phyloP scores from a whole-genome alignment of 2,797 vertebrate genomes.

The Oceanodroma leucorhoa region DNA sequence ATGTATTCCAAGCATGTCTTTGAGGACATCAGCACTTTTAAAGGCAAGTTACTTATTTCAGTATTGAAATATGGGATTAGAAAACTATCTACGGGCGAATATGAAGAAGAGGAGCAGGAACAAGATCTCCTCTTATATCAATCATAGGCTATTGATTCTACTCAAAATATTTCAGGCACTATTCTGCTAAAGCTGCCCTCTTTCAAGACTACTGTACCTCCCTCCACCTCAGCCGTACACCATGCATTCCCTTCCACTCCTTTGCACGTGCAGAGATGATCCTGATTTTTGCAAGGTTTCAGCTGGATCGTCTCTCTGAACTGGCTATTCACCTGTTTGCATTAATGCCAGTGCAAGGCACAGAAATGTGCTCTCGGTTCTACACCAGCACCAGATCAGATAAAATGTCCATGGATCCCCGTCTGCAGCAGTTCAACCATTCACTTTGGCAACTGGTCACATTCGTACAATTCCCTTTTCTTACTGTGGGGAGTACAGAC shows the following conservation, averaged over 20 bases:
- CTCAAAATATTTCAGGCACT: background rate
- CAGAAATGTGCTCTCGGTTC: fast-evolving
- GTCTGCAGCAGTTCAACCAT: background rate
- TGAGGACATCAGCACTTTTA: background rate
- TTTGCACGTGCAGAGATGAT: background rate
- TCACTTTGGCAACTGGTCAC: background rate
- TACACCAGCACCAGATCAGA: background rate
- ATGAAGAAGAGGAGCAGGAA: background rate
- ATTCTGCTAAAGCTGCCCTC: background rate
- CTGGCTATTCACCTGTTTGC: background rate
- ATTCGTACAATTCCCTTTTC: background rate
- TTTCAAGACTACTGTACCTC: background rate
- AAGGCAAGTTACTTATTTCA: background rate
- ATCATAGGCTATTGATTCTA: background rate
- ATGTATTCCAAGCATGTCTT: background rate
- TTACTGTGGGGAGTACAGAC: background rate
- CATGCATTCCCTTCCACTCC: background rate
- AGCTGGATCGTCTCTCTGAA: background rate
- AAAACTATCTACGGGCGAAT: background rate
- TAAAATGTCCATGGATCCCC: background rate
- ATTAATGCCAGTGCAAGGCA: background rate
- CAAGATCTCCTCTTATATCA: background rate
- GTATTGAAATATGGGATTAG: background rate
- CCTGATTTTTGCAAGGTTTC: background rate
- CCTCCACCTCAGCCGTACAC: background rate